A percentile compares a stretch with the other conserved stretches of the same genome.
phyloP scores from a whole-genome alignment of 2,888 invertebrate species.

The Capitulum mitella region DNA sequence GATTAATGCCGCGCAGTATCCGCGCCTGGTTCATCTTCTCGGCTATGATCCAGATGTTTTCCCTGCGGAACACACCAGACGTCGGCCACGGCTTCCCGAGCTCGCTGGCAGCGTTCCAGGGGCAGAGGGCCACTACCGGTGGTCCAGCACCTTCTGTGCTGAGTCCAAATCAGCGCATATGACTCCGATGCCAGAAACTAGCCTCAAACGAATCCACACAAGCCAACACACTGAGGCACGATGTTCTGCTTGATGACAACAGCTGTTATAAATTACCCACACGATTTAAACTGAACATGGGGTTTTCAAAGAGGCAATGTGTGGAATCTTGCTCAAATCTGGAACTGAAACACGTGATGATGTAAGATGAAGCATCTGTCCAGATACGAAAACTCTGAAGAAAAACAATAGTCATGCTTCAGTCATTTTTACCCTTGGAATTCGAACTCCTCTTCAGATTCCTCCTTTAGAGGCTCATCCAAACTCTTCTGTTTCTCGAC shows the following conservation, averaged over 20 bases:
- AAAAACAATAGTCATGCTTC: background rate
- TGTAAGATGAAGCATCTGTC: no score
- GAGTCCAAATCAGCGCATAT: background rate
- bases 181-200: background rate
- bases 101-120: no score
- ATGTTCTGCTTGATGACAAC: background rate
- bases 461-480: background rate
- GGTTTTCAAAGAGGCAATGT: background rate
- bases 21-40: slow-evolving; percentile 25
- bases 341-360: background rate
- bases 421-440: background rate
- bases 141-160: background rate
- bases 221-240: background rate
- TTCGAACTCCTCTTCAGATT: background rate
- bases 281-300: background rate
- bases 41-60: slow-evolving; percentile 26
- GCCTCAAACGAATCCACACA: background rate
- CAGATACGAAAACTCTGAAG: no score
- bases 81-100: background rate
- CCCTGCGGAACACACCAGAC: slow-evolving; percentile 29
- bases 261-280: background rate
- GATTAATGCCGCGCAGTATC: background rate
- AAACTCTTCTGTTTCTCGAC: background rate
- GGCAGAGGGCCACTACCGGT: no score
- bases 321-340: background rate